Percentiles rank a stretch among this genome's conserved stretches.
phyloP scores from a whole-genome alignment of 2,113 vertebrate genomes.

The Megaptera novaeangliae region DNA sequence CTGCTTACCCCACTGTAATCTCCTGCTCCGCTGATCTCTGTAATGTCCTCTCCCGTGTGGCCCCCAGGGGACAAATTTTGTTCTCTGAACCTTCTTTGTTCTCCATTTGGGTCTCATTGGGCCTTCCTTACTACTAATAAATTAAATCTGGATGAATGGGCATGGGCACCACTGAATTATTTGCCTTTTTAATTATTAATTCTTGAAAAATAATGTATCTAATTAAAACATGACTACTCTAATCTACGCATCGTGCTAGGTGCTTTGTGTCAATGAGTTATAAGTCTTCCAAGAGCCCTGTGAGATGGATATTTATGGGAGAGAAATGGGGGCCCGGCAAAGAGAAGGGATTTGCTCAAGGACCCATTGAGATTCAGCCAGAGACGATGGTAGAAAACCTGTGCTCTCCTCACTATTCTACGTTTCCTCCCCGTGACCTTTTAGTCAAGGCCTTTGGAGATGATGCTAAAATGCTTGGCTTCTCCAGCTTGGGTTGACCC shows the following conservation, averaged over 20 bases:
- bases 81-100: background rate
- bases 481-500: background rate
- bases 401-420: rapidly evolving
- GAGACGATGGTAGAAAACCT: background rate
- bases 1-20: rapidly evolving
- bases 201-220: background rate
- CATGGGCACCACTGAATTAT: background rate
- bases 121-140: background rate
- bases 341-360: background rate
- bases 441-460: background rate
- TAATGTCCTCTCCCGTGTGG: rapidly evolving
- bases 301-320: background rate
- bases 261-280: background rate
- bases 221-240: background rate
- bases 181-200: background rate
- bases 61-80: background rate
- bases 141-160: background rate
- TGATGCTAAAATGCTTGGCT: background rate
- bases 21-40: background rate
- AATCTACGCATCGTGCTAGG: rapidly evolving
- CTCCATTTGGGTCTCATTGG: background rate
- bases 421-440: rapidly evolving
- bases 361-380: rapidly evolving
- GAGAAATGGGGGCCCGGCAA: background rate
- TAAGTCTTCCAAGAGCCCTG: background rate